phyloP scores from a whole-genome alignment of 2,888 invertebrate genomes.

The Agrochola litura region DNA sequence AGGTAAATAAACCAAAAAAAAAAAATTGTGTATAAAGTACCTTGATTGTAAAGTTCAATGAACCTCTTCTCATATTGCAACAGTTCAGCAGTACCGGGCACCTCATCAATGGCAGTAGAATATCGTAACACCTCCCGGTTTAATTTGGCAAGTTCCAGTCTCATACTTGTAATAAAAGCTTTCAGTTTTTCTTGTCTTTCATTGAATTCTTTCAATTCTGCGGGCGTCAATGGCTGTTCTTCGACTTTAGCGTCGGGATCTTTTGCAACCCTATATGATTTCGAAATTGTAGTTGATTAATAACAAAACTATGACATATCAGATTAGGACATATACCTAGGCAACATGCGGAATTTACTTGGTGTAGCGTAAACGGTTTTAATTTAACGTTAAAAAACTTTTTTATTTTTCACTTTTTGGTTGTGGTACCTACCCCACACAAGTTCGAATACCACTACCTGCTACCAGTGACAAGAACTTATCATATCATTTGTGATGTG shows the following conservation, averaged over 20 bases:
- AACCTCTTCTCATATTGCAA: constrained; percentile 99
- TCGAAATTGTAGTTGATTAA: not conserved
- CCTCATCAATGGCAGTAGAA: constrained; percentile 96
- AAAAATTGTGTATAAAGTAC: constrained; percentile 78
- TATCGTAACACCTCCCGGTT: constrained; percentile 95
- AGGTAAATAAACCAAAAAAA: not conserved
- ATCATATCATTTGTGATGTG: too few relatives aligned
- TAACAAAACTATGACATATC: not conserved
- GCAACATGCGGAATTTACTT: not conserved
- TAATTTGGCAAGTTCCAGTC: constrained; percentile 94
- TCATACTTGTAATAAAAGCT: constrained; percentile 78
- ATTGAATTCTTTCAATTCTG: constrained; percentile 83
- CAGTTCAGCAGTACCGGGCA: constrained; percentile 97
- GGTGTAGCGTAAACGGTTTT: not conserved
- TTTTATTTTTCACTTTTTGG: too few relatives aligned
- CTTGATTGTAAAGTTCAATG: constrained; percentile 98
- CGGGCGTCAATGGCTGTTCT: constrained; percentile 82
- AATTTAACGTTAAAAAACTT: too few relatives aligned
- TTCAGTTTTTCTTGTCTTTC: constrained; percentile 84
- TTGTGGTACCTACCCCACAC: too few relatives aligned
- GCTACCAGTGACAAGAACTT: too few relatives aligned
- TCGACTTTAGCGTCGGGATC: constrained; percentile 76
- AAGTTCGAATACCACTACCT: too few relatives aligned
- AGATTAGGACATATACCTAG: not conserved
- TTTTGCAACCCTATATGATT: constrained; percentile 72